Evolutionary conservation across 30 jellyfish, hydroid and myxozoan genomes (phyloP).

Genomic region (Hydractinia echinata): DNA sequence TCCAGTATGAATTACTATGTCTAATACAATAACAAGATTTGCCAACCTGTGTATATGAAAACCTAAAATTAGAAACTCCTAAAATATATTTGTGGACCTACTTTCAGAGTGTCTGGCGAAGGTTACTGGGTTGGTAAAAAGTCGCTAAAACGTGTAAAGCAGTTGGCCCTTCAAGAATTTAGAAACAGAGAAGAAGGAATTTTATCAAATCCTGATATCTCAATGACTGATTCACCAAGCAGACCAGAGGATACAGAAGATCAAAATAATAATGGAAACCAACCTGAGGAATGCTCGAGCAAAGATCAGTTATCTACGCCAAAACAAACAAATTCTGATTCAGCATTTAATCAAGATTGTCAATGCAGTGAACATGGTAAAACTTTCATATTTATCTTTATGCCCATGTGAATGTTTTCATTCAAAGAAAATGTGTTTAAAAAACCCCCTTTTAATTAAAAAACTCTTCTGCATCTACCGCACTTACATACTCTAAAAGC

Average conservation of each 20-base stretch:
- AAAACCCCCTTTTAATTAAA: too few relatives aligned
- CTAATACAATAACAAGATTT: too few relatives aligned
- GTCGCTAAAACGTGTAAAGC: constrained; percentile 56
- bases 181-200: constrained; percentile 1
- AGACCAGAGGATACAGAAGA: constrained; percentile 19
- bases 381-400: background rate
- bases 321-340: background rate
- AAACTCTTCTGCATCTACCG: too few relatives aligned
- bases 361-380: constrained; percentile 50
- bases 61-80: too few relatives aligned
- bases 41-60: too few relatives aligned
- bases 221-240: background rate
- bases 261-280: constrained; percentile 18
- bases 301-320: background rate
- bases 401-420: too few relatives aligned
- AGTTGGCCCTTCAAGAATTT: constrained; percentile 47
- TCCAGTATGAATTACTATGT: too few relatives aligned
- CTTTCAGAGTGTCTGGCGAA: background rate
- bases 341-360: constrained; percentile 39
- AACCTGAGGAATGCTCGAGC: background rate
- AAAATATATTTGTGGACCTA: too few relatives aligned
- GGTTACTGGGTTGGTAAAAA: constrained; percentile 77
- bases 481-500: too few relatives aligned
- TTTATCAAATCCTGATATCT: background rate
- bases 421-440: too few relatives aligned